A percentile compares a stretch with the other conserved stretches of the same genome.
These are phyloP conservation scores for Pachypsylla venusta DNA, from an alignment of 1,140 invertebrate species.

Conservation along the genomic window DNA sequence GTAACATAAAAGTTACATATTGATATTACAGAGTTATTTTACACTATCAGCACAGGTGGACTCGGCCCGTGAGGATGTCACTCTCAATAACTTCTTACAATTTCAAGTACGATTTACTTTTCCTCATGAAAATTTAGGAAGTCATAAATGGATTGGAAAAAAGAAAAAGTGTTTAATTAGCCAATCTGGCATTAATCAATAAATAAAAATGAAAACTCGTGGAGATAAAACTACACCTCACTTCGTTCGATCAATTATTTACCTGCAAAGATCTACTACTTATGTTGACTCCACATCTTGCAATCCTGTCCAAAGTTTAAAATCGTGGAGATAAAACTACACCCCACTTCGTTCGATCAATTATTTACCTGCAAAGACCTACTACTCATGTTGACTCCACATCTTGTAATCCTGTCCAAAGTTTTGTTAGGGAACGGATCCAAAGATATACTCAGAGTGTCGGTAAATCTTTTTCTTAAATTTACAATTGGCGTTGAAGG, in stretches of 20 bases:
- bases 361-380: constrained; percentile 16
- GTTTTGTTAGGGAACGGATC: constrained; percentile 23
- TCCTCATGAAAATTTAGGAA: too few species aligned
- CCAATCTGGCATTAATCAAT: too few species aligned
- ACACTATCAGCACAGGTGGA: too few species aligned
- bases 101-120: too few species aligned
- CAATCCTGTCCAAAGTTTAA: neutral
- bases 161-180: too few species aligned
- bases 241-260: neutral
- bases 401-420: constrained; percentile 11
- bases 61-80: too few species aligned
- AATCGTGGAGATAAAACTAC: neutral
- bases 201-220: neutral
- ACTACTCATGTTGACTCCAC: constrained; percentile 16
- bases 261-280: neutral
- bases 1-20: too few species aligned
- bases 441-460: constrained; percentile 20
- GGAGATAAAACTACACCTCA: neutral
- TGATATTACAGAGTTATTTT: too few species aligned
- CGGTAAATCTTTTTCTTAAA: constrained; percentile 14
- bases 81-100: too few species aligned
- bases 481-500: neutral
- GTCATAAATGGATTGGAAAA: too few species aligned
- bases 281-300: neutral
- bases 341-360: neutral